Evolutionary conservation across 1,140 invertebrate species (phyloP), one percentile per base, ranked within the genome.

Genomic region (Luehdorfia chinensis): DNA sequence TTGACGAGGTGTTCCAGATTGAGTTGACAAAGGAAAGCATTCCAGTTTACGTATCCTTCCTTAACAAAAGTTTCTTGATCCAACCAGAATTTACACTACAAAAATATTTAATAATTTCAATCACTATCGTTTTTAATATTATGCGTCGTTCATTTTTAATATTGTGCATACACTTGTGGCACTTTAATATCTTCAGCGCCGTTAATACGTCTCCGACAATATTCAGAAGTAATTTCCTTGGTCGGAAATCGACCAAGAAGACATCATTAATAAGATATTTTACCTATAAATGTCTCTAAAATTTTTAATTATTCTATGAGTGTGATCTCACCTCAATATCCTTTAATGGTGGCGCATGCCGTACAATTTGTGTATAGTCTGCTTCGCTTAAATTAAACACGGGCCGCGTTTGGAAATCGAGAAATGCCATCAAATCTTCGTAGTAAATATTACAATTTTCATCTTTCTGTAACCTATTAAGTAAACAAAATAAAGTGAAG

Each of bases 391-490:
- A 88, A 32, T 88, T 90, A 23, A 84, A 55, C 12, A 88, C 68
- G 0, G 91, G 88, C 51, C 89, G 86, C 16, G 89, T 80, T 59
- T 88, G 87, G 6, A 89, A 81, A 60, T 93, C 88, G 18, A 93
- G 62, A 56, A 92, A 92, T 7, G 73, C 55, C 54, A 92, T 66
- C 34, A 92, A 60, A 62, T 92, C 91, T 2, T 87, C 72, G 44
- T 88, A 92, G 2, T 87, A 70, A 5, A 93, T 87, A 55, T 91
- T 88, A 25, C 89, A 90, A 9, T 91, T 78, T 1, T 90, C 87
- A 52, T 93, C 91, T 55, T 88, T 91, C 12, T 69, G 27, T 21
- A 85, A 51, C 6, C 77, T 79, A 50, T 11, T 27, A 13, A 12
- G n/a, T n/a, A n/a, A n/a, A n/a, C n/a, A n/a, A n/a, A n/a, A n/a